Conservation (phyloP, 2,888 invertebrate genomes). For the Epistrophe eligans region DNA sequence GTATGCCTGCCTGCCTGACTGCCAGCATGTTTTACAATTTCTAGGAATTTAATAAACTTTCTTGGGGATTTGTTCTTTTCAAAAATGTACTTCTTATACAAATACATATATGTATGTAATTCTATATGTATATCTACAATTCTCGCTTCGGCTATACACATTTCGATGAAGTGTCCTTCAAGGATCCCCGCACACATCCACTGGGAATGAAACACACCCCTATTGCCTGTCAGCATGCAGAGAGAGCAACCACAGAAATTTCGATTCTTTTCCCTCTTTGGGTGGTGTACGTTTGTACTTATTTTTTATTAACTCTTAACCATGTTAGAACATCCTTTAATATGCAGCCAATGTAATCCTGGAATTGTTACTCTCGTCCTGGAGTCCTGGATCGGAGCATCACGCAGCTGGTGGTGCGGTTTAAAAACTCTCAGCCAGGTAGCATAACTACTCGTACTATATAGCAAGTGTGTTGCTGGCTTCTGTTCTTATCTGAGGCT, state of each 20-base stretch:
- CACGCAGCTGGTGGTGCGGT: conserved; percentile 36
- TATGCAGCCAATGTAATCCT: conserved; percentile 71
- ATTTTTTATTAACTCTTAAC: conserved; percentile 51
- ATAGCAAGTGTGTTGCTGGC: conserved; percentile 32
- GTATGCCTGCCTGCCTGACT: conserved; percentile 9
- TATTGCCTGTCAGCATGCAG: not conserved
- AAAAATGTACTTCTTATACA: conserved; percentile 50
- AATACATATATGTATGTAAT: not conserved
- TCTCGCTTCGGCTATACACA: conserved; percentile 21
- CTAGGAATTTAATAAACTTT: conserved; percentile 74
- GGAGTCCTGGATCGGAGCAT: conserved; percentile 8
- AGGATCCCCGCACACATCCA: conserved; percentile 11
- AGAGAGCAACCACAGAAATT: not conserved
- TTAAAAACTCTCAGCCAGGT: conserved; percentile 38
- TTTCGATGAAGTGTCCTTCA: conserved; percentile 67
- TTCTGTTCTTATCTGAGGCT: conserved; percentile 53
- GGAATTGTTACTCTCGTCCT: conserved; percentile 53
- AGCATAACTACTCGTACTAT: conserved; percentile 31
- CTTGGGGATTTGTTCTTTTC: conserved; percentile 57
- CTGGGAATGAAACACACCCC: conserved; percentile 2
- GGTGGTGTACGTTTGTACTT: conserved; percentile 27
- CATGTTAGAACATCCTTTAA: conserved; percentile 66
- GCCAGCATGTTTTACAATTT: conserved; percentile 68
- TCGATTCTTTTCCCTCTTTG: conserved; percentile 6
- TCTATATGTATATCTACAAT: not conserved